These are phyloP conservation scores for Caenorhabditis wallacei DNA, from an alignment of 2,888 invertebrate genomes.

Conservation along the genomic window DNA sequence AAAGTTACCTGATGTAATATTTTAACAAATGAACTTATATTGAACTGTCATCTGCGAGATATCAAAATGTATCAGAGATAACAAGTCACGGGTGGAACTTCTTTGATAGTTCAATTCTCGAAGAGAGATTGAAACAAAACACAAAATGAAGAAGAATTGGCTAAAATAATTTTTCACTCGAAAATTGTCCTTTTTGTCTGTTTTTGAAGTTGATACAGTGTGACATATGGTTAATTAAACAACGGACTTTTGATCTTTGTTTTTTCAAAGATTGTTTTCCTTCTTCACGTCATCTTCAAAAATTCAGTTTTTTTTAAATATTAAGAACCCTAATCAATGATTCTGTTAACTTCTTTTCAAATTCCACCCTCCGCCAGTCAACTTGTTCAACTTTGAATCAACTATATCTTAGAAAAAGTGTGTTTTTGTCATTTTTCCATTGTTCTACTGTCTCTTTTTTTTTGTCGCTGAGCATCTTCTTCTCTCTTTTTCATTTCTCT, in stretches of 20 bases:
- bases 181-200: background rate
- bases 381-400: constrained; percentile 22
- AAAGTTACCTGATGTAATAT: too few relatives aligned
- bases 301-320: constrained; percentile 16
- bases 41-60: too few relatives aligned
- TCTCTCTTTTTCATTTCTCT: constrained; percentile 7
- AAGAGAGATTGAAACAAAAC: too few relatives aligned
- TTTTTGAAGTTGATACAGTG: background rate
- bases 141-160: too few relatives aligned
- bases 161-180: too few relatives aligned
- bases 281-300: background rate
- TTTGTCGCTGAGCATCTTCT: constrained; percentile 45
- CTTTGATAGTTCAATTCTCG: too few relatives aligned
- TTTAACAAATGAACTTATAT: too few relatives aligned
- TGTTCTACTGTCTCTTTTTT: constrained; percentile 33
- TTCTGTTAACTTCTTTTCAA: constrained; percentile 16
- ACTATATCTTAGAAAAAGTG: constrained; percentile 48
- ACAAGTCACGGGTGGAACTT: too few relatives aligned
- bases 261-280: constrained; percentile 23
- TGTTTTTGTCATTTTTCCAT: constrained; percentile 60
- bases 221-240: background rate
- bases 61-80: too few relatives aligned
- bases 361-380: constrained; percentile 51
- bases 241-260: constrained; percentile 21
- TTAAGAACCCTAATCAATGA: constrained; percentile 15